These are phyloP conservation scores for Rhagoletis zephyria DNA, from an alignment of 1,140 invertebrate species.

Conservation along the genomic window DNA sequence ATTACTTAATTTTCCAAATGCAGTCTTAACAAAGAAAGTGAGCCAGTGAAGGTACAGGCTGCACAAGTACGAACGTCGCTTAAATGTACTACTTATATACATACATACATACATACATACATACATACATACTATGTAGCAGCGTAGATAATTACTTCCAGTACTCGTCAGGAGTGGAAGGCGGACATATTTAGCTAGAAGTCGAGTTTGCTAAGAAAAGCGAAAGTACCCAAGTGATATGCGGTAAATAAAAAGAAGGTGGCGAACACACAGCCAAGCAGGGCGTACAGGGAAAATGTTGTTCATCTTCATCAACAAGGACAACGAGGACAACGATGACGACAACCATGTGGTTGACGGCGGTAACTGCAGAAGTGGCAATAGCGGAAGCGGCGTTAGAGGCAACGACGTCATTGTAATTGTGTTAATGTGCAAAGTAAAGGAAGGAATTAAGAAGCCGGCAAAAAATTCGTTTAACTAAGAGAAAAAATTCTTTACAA, in stretches of 20 bases:
- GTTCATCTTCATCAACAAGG: conserved; percentile 36
- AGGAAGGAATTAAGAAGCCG: conserved; percentile 23
- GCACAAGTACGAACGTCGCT: not conserved
- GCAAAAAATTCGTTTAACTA: not conserved
- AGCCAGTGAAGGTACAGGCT: not conserved
- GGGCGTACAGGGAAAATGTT: not conserved
- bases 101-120: no score
- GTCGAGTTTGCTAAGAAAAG: conserved; percentile 13
- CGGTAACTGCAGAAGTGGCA: not conserved
- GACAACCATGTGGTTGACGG: not conserved
- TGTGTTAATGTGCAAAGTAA: conserved; percentile 29
- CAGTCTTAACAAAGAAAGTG: not conserved
- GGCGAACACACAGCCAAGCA: not conserved
- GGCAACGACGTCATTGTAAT: conserved; percentile 27
- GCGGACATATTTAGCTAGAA: not conserved
- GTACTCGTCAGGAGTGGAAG: not conserved
- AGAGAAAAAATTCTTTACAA: no score
- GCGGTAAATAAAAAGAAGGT: conserved; percentile 7
- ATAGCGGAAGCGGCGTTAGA: not conserved
- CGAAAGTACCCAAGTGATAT: conserved; percentile 9
- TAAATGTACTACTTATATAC: not conserved
- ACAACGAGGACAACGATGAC: not conserved
- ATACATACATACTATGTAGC: not conserved
- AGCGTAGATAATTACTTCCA: conserved; percentile 14
- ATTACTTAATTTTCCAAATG: conserved; percentile 44